phyloP scores from a whole-genome alignment of 2,888 invertebrate species.

The Troides oblongomaculatus region DNA sequence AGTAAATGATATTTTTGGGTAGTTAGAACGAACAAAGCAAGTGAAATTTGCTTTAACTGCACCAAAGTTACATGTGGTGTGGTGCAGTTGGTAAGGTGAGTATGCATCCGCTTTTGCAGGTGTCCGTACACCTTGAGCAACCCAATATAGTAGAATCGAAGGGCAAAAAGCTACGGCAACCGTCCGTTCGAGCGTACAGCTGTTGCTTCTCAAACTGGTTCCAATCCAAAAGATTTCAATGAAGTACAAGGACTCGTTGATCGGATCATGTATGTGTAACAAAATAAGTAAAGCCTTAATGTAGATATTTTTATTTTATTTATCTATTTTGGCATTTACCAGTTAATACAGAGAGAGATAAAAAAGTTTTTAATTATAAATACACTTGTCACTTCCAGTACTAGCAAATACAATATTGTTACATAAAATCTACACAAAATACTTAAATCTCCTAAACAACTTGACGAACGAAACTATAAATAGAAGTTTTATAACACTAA shows the following conservation, averaged over 20 bases:
- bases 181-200: constrained; percentile 23
- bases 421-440: too few species aligned
- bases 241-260: constrained; percentile 4
- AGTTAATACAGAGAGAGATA: not conserved
- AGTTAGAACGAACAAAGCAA: not conserved
- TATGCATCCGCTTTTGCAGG: constrained; percentile 25
- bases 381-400: not conserved
- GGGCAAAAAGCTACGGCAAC: constrained; percentile 14
- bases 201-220: constrained; percentile 26
- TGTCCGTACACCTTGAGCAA: constrained; percentile 28
- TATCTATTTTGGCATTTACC: not conserved
- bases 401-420: not conserved
- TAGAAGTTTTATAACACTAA: too few species aligned
- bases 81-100: constrained; percentile 10
- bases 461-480: too few species aligned
- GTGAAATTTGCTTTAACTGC: not conserved
- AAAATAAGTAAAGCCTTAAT: constrained; percentile 1
- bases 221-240: constrained; percentile 12
- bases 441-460: too few species aligned
- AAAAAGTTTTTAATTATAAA: not conserved
- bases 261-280: constrained; percentile 2
- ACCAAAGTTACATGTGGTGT: not conserved
- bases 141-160: constrained; percentile 18
- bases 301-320: not conserved
- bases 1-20: not conserved